These are phyloP conservation scores for Pelodiscus sinensis DNA, from an alignment of 2,113 vertebrate genomes.

Conservation along the genomic window DNA sequence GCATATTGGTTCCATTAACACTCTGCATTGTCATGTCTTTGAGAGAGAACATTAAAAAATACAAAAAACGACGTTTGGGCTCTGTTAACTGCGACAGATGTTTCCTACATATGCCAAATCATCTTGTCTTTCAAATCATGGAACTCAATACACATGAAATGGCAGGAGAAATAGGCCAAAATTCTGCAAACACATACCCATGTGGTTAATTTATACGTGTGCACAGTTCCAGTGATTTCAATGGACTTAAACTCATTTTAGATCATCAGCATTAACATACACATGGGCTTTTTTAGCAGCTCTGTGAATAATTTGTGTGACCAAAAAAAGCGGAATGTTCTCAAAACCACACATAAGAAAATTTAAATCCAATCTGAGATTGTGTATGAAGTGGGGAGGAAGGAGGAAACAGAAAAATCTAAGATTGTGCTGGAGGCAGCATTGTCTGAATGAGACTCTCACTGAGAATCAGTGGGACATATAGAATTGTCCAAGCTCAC, in stretches of 20 bases:
- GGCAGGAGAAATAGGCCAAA: constrained; percentile 24
- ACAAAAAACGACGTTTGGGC: constrained; percentile 27
- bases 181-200: neutral
- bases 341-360: accelerated
- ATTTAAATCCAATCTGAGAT: neutral
- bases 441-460: neutral
- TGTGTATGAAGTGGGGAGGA: neutral
- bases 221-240: neutral
- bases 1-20: constrained; percentile 58
- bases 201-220: neutral
- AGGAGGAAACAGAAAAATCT: accelerated
- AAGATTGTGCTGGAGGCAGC: neutral
- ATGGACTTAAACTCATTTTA: neutral
- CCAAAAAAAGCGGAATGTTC: neutral
- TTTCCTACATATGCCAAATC: constrained; percentile 46
- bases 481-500: neutral
- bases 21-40: neutral
- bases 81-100: constrained; percentile 51
- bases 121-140: neutral
- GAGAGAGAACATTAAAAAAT: constrained; percentile 47
- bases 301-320: neutral
- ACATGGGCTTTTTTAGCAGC: neutral
- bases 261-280: neutral
- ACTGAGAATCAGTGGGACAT: neutral
- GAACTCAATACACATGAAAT: constrained; percentile 2